Percentiles rank a stretch among this genome's conserved stretches.
phyloP scores from a whole-genome alignment of 2,888 invertebrate genomes.

The Heliconius sara region DNA sequence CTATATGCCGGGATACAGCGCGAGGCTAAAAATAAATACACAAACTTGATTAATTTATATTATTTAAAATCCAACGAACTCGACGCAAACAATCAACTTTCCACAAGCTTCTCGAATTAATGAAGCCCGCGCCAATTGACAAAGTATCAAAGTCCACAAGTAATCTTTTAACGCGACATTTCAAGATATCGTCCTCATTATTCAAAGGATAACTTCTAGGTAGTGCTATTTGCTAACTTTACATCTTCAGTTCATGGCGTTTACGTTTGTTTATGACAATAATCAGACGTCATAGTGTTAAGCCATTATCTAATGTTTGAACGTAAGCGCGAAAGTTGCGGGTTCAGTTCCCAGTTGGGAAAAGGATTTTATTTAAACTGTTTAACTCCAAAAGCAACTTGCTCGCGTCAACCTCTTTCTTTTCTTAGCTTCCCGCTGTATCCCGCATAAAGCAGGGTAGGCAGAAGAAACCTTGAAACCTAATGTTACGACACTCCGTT shows the following conservation, averaged over 20 bases:
- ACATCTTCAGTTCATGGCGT: background rate
- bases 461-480: background rate
- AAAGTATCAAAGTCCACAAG: constrained; percentile 20
- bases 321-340: background rate
- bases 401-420: too few relatives aligned
- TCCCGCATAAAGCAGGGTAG: background rate
- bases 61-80: background rate
- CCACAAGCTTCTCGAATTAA: constrained; percentile 3
- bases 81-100: background rate
- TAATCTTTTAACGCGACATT: constrained; percentile 21
- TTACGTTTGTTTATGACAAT: background rate
- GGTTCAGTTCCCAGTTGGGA: background rate
- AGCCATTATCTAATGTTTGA: background rate
- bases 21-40: background rate
- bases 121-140: constrained; percentile 2
- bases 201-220: constrained; percentile 9
- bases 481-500: background rate
- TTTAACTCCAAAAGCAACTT: too few relatives aligned
- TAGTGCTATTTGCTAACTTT: background rate
- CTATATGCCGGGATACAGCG: too few relatives aligned
- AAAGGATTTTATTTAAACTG: background rate
- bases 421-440: too few relatives aligned
- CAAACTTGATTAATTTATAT: background rate
- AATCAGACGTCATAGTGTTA: background rate
- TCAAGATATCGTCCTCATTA: constrained; percentile 6